Evolutionary conservation across 2,113 vertebrate species (phyloP), one percentile per base, ranked within the genome.

Genomic region (Rana temporaria): DNA sequence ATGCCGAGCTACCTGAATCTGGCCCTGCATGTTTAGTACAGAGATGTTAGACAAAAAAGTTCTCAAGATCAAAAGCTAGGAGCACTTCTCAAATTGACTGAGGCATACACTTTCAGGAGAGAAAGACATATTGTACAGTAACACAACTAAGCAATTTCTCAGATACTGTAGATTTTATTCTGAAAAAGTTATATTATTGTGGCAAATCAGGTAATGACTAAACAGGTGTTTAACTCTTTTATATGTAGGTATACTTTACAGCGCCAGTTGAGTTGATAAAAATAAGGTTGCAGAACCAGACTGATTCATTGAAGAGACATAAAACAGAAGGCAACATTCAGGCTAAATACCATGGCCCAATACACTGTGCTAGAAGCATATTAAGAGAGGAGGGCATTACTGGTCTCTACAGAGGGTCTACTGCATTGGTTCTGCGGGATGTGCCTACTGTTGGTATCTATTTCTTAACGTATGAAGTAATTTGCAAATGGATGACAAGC

Each of bases 251-350:
- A 69, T 84, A 88, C 73, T 88, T 90, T 55, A 84, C 84, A 68
- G 92, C 92, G 15, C 95, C 95, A 6, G 88, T 92, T 4, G 95
- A 96, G 86, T 91, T 96, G 86, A 91, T 96, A 85, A 96, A 96
- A 89, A 94, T 96, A 62, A 93, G 94, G 15, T 86, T 96, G 19
- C 95, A 96, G 90, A 94, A 91, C 85, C 95, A 95, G 84, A 92
- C 79, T 6, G 64, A 87, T 18, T 52, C 65, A 1, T 1, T 72
- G 14, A 62, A 70, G 1, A 0, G 78, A 57, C 20, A 24, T 17
- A 38, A 77, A 17, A 72, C 0, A 2, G 32, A 77, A 2, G 52
- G 5, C 9, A n/a, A 52, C 60, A 19, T 20, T 1, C 72, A 83
- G 14, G 30, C 72, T 65, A 85, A 64, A 19, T 96, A 95, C 86